These are phyloP conservation scores for Hyposmocoma kahamanoa DNA, from an alignment of 1,140 invertebrate genomes.

Conservation along the genomic window DNA sequence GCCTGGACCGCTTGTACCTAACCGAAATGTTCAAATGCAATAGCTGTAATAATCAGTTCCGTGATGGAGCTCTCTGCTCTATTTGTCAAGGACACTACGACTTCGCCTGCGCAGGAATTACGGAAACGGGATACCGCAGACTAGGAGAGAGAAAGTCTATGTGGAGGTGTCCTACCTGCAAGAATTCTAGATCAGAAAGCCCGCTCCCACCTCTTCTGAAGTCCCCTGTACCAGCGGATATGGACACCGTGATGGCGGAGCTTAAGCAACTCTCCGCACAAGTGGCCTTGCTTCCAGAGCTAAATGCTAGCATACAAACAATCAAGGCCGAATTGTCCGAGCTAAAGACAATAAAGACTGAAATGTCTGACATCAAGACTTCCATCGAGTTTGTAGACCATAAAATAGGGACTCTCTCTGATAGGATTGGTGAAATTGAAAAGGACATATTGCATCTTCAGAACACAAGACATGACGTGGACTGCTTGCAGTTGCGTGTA, in stretches of 20 bases:
- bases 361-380: slow-evolving; percentile 12
- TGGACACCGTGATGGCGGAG: slow-evolving; percentile 14
- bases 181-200: slow-evolving; percentile 5
- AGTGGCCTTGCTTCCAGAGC: slow-evolving; percentile 14
- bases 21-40: too few species aligned
- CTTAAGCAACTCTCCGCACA: slow-evolving; percentile 11
- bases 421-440: slow-evolving; percentile 9
- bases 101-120: slow-evolving; percentile 19
- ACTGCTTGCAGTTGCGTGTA: slow-evolving; percentile 3
- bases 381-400: slow-evolving; percentile 17
- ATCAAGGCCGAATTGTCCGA: slow-evolving; percentile 17
- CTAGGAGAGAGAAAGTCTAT: slow-evolving; percentile 17
- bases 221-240: slow-evolving; percentile 1
- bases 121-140: slow-evolving; percentile 19
- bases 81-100: slow-evolving; percentile 15
- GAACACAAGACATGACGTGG: slow-evolving; percentile 2
- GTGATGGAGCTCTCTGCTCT: slow-evolving; percentile 6
- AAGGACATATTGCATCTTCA: slow-evolving; percentile 11
- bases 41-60: too few species aligned
- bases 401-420: slow-evolving; percentile 10
- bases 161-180: slow-evolving; percentile 20
- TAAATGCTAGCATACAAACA: slow-evolving; percentile 18
- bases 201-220: neutral
- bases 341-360: slow-evolving; percentile 18
- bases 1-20: too few species aligned